phyloP scores from a whole-genome alignment of 92 coral and sea anemone species.

The Meandrina meandrites region DNA sequence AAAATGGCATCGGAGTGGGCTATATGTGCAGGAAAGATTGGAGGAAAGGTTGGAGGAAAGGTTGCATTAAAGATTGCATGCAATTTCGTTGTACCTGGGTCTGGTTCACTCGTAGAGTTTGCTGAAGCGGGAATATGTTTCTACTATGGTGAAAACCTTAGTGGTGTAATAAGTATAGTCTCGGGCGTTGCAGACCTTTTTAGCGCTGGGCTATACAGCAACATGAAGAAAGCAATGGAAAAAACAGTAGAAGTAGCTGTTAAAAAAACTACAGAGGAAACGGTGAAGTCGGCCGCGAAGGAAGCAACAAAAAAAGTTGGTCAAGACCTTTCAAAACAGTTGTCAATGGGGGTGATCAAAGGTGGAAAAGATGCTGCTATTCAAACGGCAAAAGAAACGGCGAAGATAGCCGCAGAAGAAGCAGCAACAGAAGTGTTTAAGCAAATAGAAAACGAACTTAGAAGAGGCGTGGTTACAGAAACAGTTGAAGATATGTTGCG shows the following conservation, averaged over 20 bases:
- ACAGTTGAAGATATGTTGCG: neutral
- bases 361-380: slow-evolving; percentile 25
- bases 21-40: neutral
- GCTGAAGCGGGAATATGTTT: neutral
- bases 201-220: neutral
- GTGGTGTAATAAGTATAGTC: no score
- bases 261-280: slow-evolving; percentile 4
- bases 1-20: neutral
- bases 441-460: slow-evolving; percentile 2
- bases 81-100: neutral
- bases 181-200: neutral
- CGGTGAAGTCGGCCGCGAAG: slow-evolving; percentile 4
- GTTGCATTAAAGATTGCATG: neutral
- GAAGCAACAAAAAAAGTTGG: slow-evolving; percentile 28
- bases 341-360: neutral
- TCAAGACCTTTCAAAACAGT: neutral
- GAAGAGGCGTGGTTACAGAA: slow-evolving; percentile 1
- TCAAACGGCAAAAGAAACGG: neutral
- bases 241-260: neutral
- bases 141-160: no score
- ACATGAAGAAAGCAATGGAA: neutral
- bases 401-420: neutral
- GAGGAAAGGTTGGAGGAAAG: no score
- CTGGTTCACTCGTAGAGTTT: no score
- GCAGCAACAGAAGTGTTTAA: slow-evolving; percentile 6